These are phyloP conservation scores for Cricetomys ansorgei DNA, from an alignment of 2,113 vertebrate genomes.

Conservation along the genomic window DNA sequence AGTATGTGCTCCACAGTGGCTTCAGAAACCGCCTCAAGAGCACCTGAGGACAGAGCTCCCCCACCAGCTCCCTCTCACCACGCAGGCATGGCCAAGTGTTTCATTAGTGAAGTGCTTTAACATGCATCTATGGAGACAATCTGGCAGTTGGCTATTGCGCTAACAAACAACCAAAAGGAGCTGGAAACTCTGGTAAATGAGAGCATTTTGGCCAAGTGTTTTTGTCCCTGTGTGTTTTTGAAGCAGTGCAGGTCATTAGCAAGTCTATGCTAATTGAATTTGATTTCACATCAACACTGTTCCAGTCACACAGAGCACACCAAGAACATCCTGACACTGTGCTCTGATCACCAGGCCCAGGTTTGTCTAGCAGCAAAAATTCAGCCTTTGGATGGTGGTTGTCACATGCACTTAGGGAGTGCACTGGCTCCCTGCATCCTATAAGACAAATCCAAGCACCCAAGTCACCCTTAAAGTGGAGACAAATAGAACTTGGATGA, in stretches of 20 bases:
- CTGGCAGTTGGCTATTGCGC: constrained; percentile 64
- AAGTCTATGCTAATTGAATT: constrained; percentile 88
- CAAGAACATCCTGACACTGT: constrained; percentile 82
- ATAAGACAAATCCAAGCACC: constrained; percentile 45
- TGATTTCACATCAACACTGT: constrained; percentile 88
- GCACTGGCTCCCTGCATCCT: constrained; percentile 64
- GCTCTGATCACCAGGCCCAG: constrained; percentile 83
- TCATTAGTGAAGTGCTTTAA: constrained; percentile 82
- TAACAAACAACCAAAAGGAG: constrained; percentile 54
- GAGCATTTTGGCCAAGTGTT: constrained; percentile 70
- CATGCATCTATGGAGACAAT: constrained; percentile 81
- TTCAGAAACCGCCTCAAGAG: constrained; percentile 80
- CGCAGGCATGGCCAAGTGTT: constrained; percentile 79
- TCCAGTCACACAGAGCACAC: constrained; percentile 80
- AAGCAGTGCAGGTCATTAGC: constrained; percentile 86
- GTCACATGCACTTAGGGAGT: constrained; percentile 74
- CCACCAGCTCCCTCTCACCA: not conserved
- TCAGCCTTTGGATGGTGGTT: constrained; percentile 81
- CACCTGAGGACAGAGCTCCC: constrained; percentile 84
- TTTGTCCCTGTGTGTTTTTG: constrained; percentile 83
- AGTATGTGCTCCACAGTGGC: not conserved
- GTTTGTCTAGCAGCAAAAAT: constrained; percentile 81
- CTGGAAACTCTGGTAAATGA: constrained; percentile 39
- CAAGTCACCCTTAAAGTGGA: constrained; percentile 67
- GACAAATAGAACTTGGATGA: constrained; percentile 67